Conservation (phyloP, 64 coral and sea anemone genomes). For the Montipora capricornis region DNA sequence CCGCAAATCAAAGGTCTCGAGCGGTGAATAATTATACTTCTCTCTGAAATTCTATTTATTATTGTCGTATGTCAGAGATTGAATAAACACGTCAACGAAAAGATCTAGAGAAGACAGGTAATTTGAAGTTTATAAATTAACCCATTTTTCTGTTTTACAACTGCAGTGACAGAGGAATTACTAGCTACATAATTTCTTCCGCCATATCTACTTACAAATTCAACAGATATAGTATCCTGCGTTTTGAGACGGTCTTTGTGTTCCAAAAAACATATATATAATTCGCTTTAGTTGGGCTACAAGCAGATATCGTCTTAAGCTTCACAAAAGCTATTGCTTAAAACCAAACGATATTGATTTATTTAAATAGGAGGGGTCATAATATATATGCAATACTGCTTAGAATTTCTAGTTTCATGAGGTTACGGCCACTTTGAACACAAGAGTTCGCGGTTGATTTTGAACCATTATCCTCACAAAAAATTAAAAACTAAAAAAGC, state of each 20-base stretch:
- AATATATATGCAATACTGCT: no score
- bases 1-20: not conserved
- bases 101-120: not conserved
- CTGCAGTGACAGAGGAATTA: not conserved
- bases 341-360: not conserved
- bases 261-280: not conserved
- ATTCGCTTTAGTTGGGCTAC: not conserved
- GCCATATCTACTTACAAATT: not conserved
- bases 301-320: not conserved
- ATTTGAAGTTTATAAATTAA: not conserved
- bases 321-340: not conserved
- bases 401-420: no score
- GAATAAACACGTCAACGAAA: not conserved
- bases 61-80: conserved; percentile 2
- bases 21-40: not conserved
- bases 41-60: not conserved
- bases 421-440: no score
- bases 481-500: no score
- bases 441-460: no score
- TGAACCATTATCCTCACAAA: no score
- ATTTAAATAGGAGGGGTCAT: not conserved
- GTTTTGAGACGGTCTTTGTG: not conserved
- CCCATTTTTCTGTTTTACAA: not conserved
- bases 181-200: not conserved
- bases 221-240: not conserved